Base-by-base conservation (phyloP, 64 coral and sea anemone genomes). In the Anthopleura sola region DNA sequence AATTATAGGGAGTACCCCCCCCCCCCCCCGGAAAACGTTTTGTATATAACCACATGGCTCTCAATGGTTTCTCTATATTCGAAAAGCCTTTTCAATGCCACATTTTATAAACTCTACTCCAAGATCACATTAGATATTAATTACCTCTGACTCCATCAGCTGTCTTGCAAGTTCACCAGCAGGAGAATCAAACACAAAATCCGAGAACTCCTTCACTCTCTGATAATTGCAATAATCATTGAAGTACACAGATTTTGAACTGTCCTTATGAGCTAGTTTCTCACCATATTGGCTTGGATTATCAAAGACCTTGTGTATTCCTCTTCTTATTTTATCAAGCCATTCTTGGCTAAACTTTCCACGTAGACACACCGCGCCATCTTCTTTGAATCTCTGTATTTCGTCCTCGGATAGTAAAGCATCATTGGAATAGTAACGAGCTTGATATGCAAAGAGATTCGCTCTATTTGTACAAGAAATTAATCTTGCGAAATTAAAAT, bases 141-240 rank as follows among this genome's bases (percentile, higher is more conserved):
- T 60, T 68, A 91, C 92, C 92, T 94, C 47, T 3, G 88, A 60
- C 6, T 46, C 51, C 85, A 94, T 86, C 17, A 94, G 84, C 48
- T 78, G 89, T 68, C 55, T 71, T 18, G 92, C 83, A 48, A 94
- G 54, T 76, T 85, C 46, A 20, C 60, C 78, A 23, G 92, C 92
- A 14, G 88, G 85, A 49, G 92, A 94, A 31, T 90, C 3, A 13
- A 57, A 78, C 6, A 90, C 92, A 68, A 78, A 95, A 9, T 95
- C 93, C 16, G 58, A 20, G 46, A 95, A 91, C 56, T 91, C 89
- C 6, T 80, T 48, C 21, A 95, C 88, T 40, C 37, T 60, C 23
- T 62, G 81, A 86, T 89, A 91, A 81, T 88, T 95, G 68, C 57
- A 75, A 38, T 81, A 95, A 85, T 95, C 93, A 18, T 86, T 88